A percentile compares a stretch with the other conserved stretches of the same genome.
These are phyloP conservation scores for Idaea biselata DNA, from an alignment of 2,888 invertebrate genomes.

Conservation along the genomic window DNA sequence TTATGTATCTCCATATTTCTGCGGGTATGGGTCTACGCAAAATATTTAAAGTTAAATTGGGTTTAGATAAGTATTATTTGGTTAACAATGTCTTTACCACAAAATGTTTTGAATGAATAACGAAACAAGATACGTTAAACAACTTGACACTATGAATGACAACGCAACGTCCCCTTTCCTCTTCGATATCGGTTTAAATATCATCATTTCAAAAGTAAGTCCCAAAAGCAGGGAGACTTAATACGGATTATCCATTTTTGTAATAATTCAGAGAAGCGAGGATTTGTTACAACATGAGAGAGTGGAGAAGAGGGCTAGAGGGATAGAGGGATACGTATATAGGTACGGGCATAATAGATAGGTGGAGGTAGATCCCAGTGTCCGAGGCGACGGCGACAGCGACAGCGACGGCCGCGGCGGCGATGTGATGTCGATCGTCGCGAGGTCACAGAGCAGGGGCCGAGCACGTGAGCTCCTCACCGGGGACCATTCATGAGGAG, in stretches of 20 bases:
- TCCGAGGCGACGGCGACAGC: neutral
- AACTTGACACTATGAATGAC: neutral
- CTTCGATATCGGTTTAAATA: neutral
- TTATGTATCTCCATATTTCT: too few relatives aligned
- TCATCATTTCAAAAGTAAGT: neutral
- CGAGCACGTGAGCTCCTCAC: conserved; percentile 73
- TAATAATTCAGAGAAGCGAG: conserved; percentile 21
- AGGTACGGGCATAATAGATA: neutral
- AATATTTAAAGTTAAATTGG: too few relatives aligned
- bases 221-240: conserved; percentile 16
- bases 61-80: too few relatives aligned
- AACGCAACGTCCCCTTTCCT: neutral
- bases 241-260: conserved; percentile 23
- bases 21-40: too few relatives aligned
- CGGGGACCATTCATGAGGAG: conserved; percentile 71
- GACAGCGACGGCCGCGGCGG: neutral
- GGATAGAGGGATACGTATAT: neutral
- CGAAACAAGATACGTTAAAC: neutral
- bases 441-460: conserved; percentile 46
- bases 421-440: conserved; percentile 38
- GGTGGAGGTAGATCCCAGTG: neutral
- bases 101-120: neutral
- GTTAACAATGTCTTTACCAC: neutral
- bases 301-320: conserved; percentile 9
- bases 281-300: conserved; percentile 23